Base-by-base conservation (phyloP, 1,140 invertebrate species). In the Drosophila watanabei region DNA sequence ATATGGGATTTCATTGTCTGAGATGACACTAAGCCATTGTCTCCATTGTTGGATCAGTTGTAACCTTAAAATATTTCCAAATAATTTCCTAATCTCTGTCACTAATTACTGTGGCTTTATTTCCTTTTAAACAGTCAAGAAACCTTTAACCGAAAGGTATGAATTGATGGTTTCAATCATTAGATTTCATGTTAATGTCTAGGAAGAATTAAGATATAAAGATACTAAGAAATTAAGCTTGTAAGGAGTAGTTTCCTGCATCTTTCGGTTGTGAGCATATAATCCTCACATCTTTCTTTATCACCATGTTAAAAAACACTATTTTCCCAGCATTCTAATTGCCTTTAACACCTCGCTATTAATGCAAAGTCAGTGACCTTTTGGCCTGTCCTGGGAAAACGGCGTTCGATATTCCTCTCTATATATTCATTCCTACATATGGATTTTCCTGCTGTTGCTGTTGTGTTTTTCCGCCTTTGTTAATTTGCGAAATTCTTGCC, bases 401-500 rank as follows among this genome's bases (percentile, higher is more conserved):
- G 28, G 43, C 46, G 30, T 63, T 75, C 59, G 39, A 33, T 51
- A 30, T 72, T 60, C 30, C 64, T 49, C 35, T 54, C 14, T 49
- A 13, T 54, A n/a, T n/a, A 20, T 20, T 20, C 18, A 24, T n/a
- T 39, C 35, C 14, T 57, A 46, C 37, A 33, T 54, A 37, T 59
- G 58, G 45, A 68, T 80, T 87, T 83, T 77, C 56, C 80, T 83
- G 83, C 80, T 80, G n/a, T n/a, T n/a, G n/a, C n/a, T n/a, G 57
- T 35, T 46, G 41, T 63, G 58, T 66, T 66, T 66, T 66, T 62
- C 35, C 60, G 24, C 35, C 60, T 59, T 57, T 84, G 84, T 75
- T 89, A 88, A 88, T 78, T 84, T 68, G 84, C 86, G 77, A 88
- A 88, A 88, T 88, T 89, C 84, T 66, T 79, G 54, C 75, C 73